phyloP scores from a whole-genome alignment of 2,113 vertebrate genomes.

The cat (Felis catus) region DNA sequence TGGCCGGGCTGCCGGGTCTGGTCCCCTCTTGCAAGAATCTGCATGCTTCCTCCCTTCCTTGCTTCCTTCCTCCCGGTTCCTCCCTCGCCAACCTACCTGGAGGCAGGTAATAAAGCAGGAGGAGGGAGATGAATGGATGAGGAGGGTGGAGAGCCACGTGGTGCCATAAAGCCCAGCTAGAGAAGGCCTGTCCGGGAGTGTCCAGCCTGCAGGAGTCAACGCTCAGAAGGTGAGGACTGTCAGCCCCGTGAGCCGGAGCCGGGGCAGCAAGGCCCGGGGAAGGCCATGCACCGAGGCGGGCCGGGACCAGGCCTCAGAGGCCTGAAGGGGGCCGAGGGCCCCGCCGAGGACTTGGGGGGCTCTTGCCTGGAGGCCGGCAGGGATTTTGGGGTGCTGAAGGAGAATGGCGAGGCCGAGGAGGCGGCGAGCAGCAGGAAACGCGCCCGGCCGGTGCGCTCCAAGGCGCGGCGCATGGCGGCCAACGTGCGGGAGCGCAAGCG shows the following conservation, averaged over 20 bases:
- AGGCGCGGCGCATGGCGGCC: constrained; percentile 94
- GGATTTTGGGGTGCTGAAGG: constrained; percentile 67
- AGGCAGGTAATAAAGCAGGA: constrained; percentile 83
- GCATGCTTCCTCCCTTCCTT: constrained; percentile 67
- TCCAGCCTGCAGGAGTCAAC: constrained; percentile 60
- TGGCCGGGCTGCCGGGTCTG: neutral
- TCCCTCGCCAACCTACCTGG: constrained; percentile 78
- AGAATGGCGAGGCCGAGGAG: constrained; percentile 81
- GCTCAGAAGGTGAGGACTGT: neutral
- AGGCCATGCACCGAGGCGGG: constrained; percentile 68
- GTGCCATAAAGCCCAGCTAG: constrained; percentile 72
- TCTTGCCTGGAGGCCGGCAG: neutral
- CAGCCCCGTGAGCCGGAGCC: neutral
- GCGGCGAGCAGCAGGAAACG: constrained; percentile 85
- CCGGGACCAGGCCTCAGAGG: constrained; percentile 65
- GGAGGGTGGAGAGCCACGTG: constrained; percentile 78
- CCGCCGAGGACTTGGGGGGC: constrained; percentile 85
- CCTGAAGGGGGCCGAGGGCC: constrained; percentile 82
- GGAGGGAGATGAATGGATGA: constrained; percentile 70
- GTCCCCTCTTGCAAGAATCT: constrained; percentile 61
- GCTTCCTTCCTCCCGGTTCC: constrained; percentile 67
- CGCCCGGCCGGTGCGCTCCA: constrained; percentile 91
- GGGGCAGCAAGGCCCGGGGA: neutral
- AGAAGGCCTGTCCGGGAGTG: constrained; percentile 77
- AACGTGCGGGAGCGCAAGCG: constrained; percentile 96